phyloP scores from a whole-genome alignment of 2,888 invertebrate genomes.

The Drosophila greeni region DNA sequence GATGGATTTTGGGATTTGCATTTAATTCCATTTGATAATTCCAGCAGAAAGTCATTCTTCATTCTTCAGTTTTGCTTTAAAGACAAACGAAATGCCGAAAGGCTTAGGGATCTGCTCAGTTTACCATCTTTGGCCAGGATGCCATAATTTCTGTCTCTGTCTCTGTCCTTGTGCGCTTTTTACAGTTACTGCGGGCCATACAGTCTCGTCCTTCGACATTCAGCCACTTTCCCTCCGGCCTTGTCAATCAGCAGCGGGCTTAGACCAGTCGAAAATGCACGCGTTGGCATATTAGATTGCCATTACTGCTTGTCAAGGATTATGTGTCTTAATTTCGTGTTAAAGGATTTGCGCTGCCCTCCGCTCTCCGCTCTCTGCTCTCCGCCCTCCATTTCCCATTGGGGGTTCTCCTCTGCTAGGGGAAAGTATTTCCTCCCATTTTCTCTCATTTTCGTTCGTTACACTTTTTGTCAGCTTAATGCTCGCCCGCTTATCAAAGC shows the following conservation, averaged over 20 bases:
- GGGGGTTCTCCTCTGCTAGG: conserved; percentile 4
- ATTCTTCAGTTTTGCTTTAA: conserved; percentile 41
- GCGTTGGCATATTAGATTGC: conserved; percentile 73
- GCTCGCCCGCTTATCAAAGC: conserved; percentile 65
- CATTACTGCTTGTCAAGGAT: conserved; percentile 73
- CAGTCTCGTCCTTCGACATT: conserved; percentile 4
- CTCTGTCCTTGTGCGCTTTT: conserved; percentile 13
- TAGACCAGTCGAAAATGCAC: conserved; percentile 63
- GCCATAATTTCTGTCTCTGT: conserved; percentile 37
- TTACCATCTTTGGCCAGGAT: conserved; percentile 27
- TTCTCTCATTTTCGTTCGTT: conserved; percentile 55
- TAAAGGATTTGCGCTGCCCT: conserved; percentile 67
- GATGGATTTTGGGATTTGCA: conserved; percentile 42
- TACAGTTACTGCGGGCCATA: not conserved
- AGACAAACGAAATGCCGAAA: conserved; percentile 45
- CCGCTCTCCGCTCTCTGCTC: conserved; percentile 14
- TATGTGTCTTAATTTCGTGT: conserved; percentile 71
- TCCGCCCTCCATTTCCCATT: conserved; percentile 17
- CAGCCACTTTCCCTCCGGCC: conserved; percentile 20
- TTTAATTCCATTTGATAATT: conserved; percentile 58
- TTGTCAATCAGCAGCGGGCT: conserved; percentile 62
- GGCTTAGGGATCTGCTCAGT: conserved; percentile 44
- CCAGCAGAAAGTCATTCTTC: conserved; percentile 53
- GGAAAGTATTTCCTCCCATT: conserved; percentile 22
- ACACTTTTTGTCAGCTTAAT: conserved; percentile 70